Conservation (phyloP, 1,140 invertebrate genomes). For the Lysiphlebus fabarum region DNA sequence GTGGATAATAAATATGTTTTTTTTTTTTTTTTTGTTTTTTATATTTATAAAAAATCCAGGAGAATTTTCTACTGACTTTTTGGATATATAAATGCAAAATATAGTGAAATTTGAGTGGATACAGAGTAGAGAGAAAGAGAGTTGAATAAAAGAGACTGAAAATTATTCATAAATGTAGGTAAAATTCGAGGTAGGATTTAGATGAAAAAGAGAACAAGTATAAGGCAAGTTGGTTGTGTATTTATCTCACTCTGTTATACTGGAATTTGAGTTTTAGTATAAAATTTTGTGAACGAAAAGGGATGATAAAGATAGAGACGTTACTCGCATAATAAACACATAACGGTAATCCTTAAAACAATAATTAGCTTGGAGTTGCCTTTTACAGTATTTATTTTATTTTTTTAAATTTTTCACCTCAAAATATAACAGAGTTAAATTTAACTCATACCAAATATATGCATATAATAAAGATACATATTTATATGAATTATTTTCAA, state of each 20-base stretch:
- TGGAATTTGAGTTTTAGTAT: constrained; percentile 41
- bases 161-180: constrained; percentile 53
- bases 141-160: constrained; percentile 9
- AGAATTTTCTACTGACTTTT: too few relatives aligned
- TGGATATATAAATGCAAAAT: too few relatives aligned
- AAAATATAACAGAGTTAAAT: too few relatives aligned
- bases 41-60: too few relatives aligned
- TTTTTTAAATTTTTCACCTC: too few relatives aligned
- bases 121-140: neutral
- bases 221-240: neutral
- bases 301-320: constrained; percentile 27
- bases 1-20: too few relatives aligned
- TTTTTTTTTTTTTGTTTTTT: too few relatives aligned
- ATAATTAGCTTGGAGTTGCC: constrained; percentile 46
- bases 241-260: constrained; percentile 32
- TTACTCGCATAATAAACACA: constrained; percentile 53
- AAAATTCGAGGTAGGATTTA: constrained; percentile 29
- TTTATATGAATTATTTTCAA: constrained; percentile 6
- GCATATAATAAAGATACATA: neutral
- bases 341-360: constrained; percentile 56
- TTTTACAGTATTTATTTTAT: too few relatives aligned
- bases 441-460: too few relatives aligned
- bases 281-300: too few relatives aligned
- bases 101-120: neutral
- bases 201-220: neutral